A percentile compares a stretch with the other conserved stretches of the same genome.
Conservation (phyloP, 2,888 invertebrate genomes). For the Rapana venosa region DNA sequence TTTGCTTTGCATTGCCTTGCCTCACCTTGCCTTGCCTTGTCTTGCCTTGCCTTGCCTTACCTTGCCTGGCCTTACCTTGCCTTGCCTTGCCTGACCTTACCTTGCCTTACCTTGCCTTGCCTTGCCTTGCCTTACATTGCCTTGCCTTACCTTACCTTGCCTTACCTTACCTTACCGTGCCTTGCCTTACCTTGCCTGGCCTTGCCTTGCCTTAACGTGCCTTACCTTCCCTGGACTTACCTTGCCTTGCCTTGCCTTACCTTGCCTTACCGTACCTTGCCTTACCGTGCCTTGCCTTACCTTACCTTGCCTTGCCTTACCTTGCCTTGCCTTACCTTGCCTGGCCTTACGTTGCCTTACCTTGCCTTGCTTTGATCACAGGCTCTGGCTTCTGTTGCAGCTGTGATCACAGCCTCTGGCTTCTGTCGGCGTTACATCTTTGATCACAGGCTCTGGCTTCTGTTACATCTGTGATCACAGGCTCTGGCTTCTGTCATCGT, state of each 20-base stretch:
- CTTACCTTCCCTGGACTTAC: not conserved
- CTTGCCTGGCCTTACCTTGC: not conserved
- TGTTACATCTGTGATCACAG: no score
- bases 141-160: not conserved
- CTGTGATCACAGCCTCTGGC: no score
- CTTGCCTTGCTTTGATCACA: not conserved
- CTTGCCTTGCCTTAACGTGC: not conserved
- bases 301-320: not conserved
- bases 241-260: not conserved
- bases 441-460: no score
- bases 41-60: not conserved
- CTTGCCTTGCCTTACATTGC: not conserved
- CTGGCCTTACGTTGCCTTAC: not conserved
- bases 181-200: not conserved
- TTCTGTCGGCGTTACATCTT: no score
- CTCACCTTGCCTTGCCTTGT: not conserved
- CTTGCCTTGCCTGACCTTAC: not conserved
- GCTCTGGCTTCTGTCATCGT: no score
- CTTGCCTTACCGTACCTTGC: not conserved
- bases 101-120: not conserved
- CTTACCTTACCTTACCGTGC: not conserved
- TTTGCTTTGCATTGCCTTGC: not conserved
- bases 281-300: not conserved
- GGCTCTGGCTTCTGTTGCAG: no score
- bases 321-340: not conserved